Evolutionary conservation across 2,797 vertebrate genomes (phyloP), one percentile per base, ranked within the genome.

Genomic region (Gallinago solitaria): DNA sequence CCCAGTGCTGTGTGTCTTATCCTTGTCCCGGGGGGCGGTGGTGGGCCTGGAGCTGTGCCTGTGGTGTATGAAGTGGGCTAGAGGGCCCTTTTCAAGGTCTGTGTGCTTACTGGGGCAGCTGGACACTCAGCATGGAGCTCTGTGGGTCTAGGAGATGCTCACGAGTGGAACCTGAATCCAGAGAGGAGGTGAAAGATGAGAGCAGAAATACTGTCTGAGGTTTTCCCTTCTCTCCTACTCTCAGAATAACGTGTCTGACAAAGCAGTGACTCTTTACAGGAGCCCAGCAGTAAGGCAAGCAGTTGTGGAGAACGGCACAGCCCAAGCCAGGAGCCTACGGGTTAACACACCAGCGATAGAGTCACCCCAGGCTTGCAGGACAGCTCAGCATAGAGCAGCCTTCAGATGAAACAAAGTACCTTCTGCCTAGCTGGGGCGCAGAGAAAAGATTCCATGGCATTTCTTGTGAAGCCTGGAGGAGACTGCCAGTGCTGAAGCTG

Each of bases 401-500:
- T 95, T 94, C 90, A 91, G 80, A 67, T 12, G 71, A 75, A 89
- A 95, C 90, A 93, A 88, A 95, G 82, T 89, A 84, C 94, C 95
- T 96, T 95, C 95, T 94, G 95, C 95, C 33, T 64, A 57, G 87
- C 94, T 83, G 69, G 89, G 95, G 68, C 21, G 1, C 80, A 86
- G 93, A 95, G 83, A 90, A 94, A 95, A 95, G 94, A 85, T 96
- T 83, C 92, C 89, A n/a, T 48, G 86, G 90, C 88, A 63, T 80
- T 91, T 87, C 94, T 96, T 94, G 81, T 69, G 90, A 71, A 68
- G 95, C 86, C 65, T 87, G 78, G 88, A 95, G 92, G 96, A 95
- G 86, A 85, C 90, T 95, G 96, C 95, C 95, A 95, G 92, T 77
- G 96, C 96, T 70, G 91, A 91, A 94, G 91, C 94, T 37, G 85